Evolutionary conservation across 2,113 vertebrate species (phyloP).

Genomic region (Felis chaus): DNA sequence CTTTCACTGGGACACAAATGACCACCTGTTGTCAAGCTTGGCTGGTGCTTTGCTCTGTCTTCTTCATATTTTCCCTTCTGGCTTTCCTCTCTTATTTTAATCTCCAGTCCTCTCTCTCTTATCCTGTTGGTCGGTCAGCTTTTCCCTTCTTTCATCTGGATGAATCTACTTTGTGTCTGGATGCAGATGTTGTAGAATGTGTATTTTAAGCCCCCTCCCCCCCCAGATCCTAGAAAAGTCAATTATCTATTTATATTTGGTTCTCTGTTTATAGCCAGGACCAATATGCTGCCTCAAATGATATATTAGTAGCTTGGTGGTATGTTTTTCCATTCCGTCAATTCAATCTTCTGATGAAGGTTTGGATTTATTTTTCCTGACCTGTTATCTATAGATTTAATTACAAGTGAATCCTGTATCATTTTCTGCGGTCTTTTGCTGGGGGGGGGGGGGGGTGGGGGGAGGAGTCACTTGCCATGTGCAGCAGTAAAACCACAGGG

Average conservation of each 20-base stretch:
- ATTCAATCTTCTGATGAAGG: constrained; percentile 38
- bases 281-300: background rate
- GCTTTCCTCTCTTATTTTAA: constrained; percentile 13
- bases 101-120: background rate
- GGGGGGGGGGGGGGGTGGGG: background rate
- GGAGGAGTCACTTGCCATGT: background rate
- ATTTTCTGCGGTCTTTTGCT: background rate
- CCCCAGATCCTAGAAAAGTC: background rate
- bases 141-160: background rate
- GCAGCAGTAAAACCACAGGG: background rate
- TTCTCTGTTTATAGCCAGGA: background rate
- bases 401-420: background rate
- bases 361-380: constrained; percentile 41
- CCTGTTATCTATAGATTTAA: constrained; percentile 49
- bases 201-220: background rate
- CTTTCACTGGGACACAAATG: background rate
- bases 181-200: background rate
- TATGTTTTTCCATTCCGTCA: background rate
- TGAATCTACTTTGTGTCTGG: constrained; percentile 54
- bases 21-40: background rate
- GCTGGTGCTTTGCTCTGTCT: background rate
- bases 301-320: background rate
- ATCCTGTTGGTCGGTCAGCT: background rate
- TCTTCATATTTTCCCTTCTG: background rate
- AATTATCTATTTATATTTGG: background rate